phyloP scores from a whole-genome alignment of 2,113 vertebrate genomes.

The Dasyurus viverrinus region DNA sequence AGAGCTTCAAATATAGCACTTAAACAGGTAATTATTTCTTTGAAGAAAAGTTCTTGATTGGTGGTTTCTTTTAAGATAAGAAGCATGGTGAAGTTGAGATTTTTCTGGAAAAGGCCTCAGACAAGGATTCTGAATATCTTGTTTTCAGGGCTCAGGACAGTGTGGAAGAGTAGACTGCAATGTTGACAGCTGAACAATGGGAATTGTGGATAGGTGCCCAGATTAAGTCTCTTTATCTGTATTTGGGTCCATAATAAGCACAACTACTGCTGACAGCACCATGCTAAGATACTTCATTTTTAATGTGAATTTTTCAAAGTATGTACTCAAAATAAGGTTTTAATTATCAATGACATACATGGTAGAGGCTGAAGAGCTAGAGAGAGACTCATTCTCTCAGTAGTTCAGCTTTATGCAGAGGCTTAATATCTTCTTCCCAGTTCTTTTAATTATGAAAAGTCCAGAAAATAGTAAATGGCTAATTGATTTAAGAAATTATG shows the following conservation, averaged over 20 bases:
- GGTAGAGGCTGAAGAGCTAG: neutral
- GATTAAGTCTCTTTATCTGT: neutral
- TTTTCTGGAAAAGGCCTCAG: conserved; percentile 23
- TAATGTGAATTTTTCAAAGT: conserved; percentile 47
- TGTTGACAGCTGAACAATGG: neutral
- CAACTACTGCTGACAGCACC: neutral
- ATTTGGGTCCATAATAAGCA: conserved; percentile 27
- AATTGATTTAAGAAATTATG: neutral
- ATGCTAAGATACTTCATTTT: neutral
- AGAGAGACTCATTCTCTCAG: neutral
- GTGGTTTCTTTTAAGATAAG: neutral
- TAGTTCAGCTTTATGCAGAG: too few relatives aligned
- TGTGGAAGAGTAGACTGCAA: neutral
- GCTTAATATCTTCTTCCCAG: neutral
- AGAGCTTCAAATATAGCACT: neutral
- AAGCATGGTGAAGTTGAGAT: conserved; percentile 17
- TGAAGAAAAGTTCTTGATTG: conserved; percentile 14
- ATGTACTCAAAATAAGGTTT: neutral
- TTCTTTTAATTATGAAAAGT: neutral
- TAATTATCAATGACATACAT: neutral
- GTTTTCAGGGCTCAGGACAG: neutral
- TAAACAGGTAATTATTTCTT: neutral
- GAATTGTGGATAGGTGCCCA: neutral
- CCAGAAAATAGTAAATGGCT: neutral
- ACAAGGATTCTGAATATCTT: neutral